These are phyloP conservation scores for Argynnis bischoffii DNA, from an alignment of 2,888 invertebrate species.

Conservation along the genomic window DNA sequence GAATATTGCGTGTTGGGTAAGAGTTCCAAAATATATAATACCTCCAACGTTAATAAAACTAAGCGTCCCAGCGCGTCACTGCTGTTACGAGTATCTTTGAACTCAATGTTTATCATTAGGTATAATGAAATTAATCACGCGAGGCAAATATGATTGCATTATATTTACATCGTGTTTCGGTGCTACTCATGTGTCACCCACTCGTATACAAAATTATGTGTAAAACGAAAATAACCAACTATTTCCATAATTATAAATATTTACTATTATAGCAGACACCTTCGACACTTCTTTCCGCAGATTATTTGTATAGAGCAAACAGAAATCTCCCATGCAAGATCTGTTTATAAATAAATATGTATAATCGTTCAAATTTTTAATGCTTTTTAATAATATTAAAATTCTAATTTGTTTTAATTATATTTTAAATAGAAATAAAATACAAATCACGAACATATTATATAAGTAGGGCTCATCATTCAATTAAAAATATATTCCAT, in stretches of 20 bases:
- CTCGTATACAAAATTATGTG: not conserved
- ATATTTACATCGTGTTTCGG: not conserved
- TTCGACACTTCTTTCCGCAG: constrained; percentile 15
- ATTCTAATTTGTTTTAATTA: no score
- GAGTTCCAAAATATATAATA: no score
- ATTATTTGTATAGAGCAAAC: not conserved
- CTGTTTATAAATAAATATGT: constrained; percentile 5
- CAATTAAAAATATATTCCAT: no score
- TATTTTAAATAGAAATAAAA: no score
- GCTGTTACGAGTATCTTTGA: not conserved
- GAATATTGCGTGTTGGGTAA: no score
- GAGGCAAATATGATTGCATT: not conserved
- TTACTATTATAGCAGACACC: constrained; percentile 8
- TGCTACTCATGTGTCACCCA: not conserved
- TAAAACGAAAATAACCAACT: constrained; percentile 8
- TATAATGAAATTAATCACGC: not conserved
- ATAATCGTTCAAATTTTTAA: no score
- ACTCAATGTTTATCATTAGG: not conserved
- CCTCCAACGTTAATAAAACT: no score
- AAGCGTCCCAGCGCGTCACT: not conserved
- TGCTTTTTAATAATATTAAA: no score
- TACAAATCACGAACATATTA: no score
- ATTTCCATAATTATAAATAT: constrained; percentile 7
- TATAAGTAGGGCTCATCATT: no score
- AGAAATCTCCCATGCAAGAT: not conserved